These are phyloP conservation scores for Anoura caudifer DNA, from an alignment of 2,113 vertebrate genomes.

Conservation along the genomic window DNA sequence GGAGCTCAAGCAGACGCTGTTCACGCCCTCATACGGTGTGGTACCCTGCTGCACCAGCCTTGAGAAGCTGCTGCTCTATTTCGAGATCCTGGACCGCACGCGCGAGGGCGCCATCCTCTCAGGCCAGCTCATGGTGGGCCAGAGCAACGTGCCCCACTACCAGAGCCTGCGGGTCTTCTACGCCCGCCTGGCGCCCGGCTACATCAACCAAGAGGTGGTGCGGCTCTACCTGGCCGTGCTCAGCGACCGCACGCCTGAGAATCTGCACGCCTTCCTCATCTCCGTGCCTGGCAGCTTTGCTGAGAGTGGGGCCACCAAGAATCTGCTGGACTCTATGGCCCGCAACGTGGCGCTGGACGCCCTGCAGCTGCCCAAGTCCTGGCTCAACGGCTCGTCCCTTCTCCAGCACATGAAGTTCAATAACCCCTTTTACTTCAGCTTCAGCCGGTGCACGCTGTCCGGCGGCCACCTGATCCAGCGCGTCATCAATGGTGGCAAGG, in stretches of 20 bases:
- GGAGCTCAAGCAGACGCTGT: conserved; percentile 93
- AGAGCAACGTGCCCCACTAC: conserved; percentile 98
- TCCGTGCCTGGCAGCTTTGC: conserved; percentile 92
- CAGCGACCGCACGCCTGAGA: conserved; percentile 92
- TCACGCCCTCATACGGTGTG: conserved; percentile 93
- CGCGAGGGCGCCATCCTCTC: conserved; percentile 90
- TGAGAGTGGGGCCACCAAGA: conserved; percentile 87
- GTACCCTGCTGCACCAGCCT: conserved; percentile 95
- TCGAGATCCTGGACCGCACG: conserved; percentile 93
- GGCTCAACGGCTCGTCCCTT: conserved; percentile 90
- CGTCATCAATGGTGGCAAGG: conserved; percentile 86
- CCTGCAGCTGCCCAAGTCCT: conserved; percentile 93
- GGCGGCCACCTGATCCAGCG: conserved; percentile 90
- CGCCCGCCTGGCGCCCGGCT: conserved; percentile 93
- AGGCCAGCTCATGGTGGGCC: conserved; percentile 95
- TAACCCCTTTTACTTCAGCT: conserved; percentile 93
- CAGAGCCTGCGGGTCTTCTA: conserved; percentile 94
- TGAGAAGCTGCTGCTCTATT: conserved; percentile 92
- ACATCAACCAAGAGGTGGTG: conserved; percentile 95
- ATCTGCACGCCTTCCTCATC: conserved; percentile 92
- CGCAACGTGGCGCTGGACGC: conserved; percentile 89
- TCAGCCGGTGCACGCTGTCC: conserved; percentile 90
- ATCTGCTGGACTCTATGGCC: conserved; percentile 91
- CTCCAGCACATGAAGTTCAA: conserved; percentile 90
- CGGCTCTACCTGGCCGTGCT: conserved; percentile 95